Conservation (phyloP, 1,140 invertebrate species). For the Hypsibius dujardini region DNA sequence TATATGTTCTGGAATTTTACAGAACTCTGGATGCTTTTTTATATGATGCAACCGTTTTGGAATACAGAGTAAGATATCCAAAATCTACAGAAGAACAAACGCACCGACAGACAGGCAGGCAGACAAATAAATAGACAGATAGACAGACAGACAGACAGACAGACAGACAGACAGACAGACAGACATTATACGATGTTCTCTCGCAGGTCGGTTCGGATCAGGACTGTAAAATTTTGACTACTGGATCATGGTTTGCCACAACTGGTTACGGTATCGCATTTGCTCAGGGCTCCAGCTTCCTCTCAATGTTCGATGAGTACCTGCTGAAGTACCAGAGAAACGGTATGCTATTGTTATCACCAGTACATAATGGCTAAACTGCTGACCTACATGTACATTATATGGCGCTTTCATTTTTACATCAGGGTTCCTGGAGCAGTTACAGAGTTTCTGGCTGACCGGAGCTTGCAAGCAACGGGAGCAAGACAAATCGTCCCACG, state of each 20-base stretch:
- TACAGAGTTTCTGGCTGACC: conserved; percentile 90
- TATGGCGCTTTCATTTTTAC: too few species aligned
- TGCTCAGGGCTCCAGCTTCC: conserved; percentile 81
- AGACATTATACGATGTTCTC: too few species aligned
- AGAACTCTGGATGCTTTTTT: conserved; percentile 91
- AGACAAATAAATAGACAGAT: too few species aligned
- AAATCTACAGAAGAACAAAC: too few species aligned
- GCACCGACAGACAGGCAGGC: too few species aligned
- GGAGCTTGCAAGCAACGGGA: conserved; percentile 85
- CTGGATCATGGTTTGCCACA: conserved; percentile 82
- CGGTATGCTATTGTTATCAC: conserved; percentile 39
- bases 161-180: too few species aligned
- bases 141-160: too few species aligned
- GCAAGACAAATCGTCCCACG: conserved; percentile 44
- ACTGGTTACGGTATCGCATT: conserved; percentile 85
- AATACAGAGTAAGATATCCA: conserved; percentile 71
- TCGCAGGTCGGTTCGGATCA: conserved; percentile 45
- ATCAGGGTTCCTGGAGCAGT: conserved; percentile 70
- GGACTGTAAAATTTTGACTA: conserved; percentile 81
- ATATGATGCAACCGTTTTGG: conserved; percentile 91
- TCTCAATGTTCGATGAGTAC: conserved; percentile 80
- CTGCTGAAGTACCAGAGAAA: conserved; percentile 84
- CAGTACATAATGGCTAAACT: too few species aligned
- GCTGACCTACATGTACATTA: too few species aligned
- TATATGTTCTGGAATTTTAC: conserved; percentile 22